Evolutionary conservation across 2,888 invertebrate genomes (phyloP).

Genomic region (Lasioglossum calceatum): DNA sequence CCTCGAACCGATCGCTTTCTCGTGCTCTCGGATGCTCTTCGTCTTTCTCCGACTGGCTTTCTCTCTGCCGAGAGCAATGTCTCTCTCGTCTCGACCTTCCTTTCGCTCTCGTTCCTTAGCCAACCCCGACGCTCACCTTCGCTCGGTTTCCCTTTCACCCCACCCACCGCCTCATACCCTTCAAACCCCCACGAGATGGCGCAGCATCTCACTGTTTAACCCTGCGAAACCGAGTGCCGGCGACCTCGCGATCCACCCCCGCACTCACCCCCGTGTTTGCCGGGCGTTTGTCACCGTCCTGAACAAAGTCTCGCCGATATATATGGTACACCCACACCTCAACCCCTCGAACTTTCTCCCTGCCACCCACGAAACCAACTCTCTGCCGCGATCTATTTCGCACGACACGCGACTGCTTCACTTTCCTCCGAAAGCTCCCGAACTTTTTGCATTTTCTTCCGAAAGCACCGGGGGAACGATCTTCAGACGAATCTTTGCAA

Average conservation of each 20-base stretch:
- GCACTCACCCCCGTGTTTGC: constrained; percentile 60
- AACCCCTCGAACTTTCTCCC: constrained; percentile 24
- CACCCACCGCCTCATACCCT: not conserved
- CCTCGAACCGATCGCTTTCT: constrained; percentile 38
- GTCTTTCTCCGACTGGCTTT: constrained; percentile 18
- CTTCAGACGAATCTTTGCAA: not conserved
- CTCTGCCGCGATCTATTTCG: constrained; percentile 24
- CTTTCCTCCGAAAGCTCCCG: not conserved
- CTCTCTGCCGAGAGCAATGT: constrained; percentile 4
- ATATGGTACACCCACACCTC: not conserved
- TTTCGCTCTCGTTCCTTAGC: constrained; percentile 56
- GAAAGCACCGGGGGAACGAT: not conserved
- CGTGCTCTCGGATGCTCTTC: not conserved
- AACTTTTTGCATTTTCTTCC: not conserved
- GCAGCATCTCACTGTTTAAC: constrained; percentile 42
- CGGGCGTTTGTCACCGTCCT: constrained; percentile 70
- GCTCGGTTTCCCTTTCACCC: constrained; percentile 50
- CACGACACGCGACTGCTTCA: constrained; percentile 1
- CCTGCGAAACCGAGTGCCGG: constrained; percentile 53
- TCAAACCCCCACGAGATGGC: not conserved
- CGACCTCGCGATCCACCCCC: constrained; percentile 60
- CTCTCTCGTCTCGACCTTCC: constrained; percentile 51
- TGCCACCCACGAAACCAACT: not conserved
- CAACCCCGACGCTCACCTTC: constrained; percentile 22
- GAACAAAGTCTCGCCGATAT: constrained; percentile 65